Evolutionary conservation across 2,888 invertebrate genomes (phyloP).

Genomic region (Eristalinus sepulchralis): DNA sequence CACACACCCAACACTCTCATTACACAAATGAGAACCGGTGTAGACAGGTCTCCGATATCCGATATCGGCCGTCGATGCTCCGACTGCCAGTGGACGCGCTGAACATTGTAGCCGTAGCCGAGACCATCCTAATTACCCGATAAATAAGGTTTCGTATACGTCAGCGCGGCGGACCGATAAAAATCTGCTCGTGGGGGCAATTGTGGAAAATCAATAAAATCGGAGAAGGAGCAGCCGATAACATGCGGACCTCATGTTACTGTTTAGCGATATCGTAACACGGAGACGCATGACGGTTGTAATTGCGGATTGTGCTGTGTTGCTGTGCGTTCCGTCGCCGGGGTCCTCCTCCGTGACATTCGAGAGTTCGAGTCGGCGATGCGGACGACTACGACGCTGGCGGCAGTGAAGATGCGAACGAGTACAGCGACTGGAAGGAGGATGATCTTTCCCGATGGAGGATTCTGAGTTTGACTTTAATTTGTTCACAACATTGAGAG

Average conservation of each 20-base stretch:
- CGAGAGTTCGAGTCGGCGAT: neutral
- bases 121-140: slow-evolving; percentile 72
- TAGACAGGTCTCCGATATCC: slow-evolving; percentile 42
- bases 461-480: slow-evolving; percentile 70
- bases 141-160: slow-evolving; percentile 72
- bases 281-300: slow-evolving; percentile 70
- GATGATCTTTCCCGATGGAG: slow-evolving; percentile 63
- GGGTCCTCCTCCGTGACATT: slow-evolving; percentile 5
- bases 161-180: slow-evolving; percentile 60
- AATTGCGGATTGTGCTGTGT: slow-evolving; percentile 52
- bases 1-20: slow-evolving; percentile 44
- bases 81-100: slow-evolving; percentile 63
- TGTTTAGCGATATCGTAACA: slow-evolving; percentile 70
- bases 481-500: slow-evolving; percentile 70
- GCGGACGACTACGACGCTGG: slow-evolving; percentile 11
- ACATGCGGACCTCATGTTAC: slow-evolving; percentile 71
- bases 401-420: neutral
- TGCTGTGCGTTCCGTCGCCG: slow-evolving; percentile 59
- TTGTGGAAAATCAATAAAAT: slow-evolving; percentile 72
- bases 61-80: slow-evolving; percentile 25
- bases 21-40: slow-evolving; percentile 57
- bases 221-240: slow-evolving; percentile 72
- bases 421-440: slow-evolving; percentile 54
- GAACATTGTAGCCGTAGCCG: slow-evolving; percentile 68
- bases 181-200: slow-evolving; percentile 69